phyloP scores from a whole-genome alignment of 1,140 invertebrate genomes.

The Babylonia areolata region DNA sequence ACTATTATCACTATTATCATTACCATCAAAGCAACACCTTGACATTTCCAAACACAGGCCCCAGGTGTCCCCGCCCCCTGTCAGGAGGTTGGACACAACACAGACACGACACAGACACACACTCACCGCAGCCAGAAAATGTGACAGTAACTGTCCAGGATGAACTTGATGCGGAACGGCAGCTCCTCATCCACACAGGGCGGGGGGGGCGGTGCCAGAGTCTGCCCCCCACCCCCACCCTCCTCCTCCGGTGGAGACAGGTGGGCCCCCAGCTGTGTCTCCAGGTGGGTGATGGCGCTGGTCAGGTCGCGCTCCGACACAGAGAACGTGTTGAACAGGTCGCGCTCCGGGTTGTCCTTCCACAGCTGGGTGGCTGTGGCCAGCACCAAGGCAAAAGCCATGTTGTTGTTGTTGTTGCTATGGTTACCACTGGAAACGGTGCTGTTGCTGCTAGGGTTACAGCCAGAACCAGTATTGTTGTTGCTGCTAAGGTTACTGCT shows the following conservation, averaged over 20 bases:
- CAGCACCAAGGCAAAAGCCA: constrained; percentile 27
- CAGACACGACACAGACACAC: no score
- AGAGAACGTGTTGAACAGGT: constrained; percentile 69
- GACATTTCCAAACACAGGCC: no score
- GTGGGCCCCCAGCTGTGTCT: constrained; percentile 59
- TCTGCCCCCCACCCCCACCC: not conserved
- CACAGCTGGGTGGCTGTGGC: constrained; percentile 60
- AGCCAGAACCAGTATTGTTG: not conserved
- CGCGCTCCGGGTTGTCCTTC: constrained; percentile 71
- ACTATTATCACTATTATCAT: no score
- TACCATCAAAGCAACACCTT: no score
- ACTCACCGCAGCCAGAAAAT: constrained; percentile 70
- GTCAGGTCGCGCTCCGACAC: constrained; percentile 71
- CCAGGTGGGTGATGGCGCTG: constrained; percentile 66
- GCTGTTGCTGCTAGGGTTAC: not conserved
- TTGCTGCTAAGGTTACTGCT: not conserved
- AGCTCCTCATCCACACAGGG: constrained; percentile 36
- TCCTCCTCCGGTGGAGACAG: not conserved
- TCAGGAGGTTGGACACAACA: not conserved
- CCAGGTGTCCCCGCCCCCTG: no score
- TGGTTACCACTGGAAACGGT: not conserved
- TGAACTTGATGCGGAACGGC: constrained; percentile 67
- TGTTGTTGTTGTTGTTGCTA: not conserved
- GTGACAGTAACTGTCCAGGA: constrained; percentile 71
- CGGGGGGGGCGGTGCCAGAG: not conserved